These are phyloP conservation scores for Drepana arcuata DNA, from an alignment of 1,140 invertebrate genomes.

Conservation along the genomic window DNA sequence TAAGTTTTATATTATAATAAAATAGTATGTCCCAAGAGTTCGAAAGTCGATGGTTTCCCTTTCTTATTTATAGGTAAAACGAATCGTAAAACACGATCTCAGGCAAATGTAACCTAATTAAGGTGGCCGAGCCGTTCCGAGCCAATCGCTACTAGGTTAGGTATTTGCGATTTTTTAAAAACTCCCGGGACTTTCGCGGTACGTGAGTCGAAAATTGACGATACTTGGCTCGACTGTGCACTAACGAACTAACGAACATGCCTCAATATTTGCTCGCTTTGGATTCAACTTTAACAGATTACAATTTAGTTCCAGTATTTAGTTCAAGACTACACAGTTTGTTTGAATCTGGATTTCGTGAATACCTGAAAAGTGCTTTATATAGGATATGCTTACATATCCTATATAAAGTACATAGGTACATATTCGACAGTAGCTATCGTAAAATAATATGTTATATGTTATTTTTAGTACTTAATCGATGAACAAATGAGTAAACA, in stretches of 20 bases:
- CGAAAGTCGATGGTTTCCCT: background rate
- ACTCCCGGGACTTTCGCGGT: conserved; percentile 15
- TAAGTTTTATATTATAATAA: too few species aligned
- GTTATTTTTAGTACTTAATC: too few species aligned
- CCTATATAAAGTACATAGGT: too few species aligned
- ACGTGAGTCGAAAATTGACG: conserved; percentile 31
- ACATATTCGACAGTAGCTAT: too few species aligned
- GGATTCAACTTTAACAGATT: background rate
- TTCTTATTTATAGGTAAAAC: conserved; percentile 3
- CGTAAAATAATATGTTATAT: too few species aligned
- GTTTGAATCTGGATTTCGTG: too few species aligned
- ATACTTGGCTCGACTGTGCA: conserved; percentile 3
- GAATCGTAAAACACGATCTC: conserved; percentile 19
- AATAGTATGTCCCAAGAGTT: too few species aligned
- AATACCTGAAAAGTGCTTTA: too few species aligned
- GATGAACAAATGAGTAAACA: conserved; percentile 20
- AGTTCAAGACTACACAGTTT: too few species aligned
- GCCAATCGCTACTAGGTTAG: conserved; percentile 24
- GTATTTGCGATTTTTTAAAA: conserved; percentile 36
- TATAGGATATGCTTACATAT: too few species aligned
- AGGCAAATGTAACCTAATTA: conserved; percentile 42
- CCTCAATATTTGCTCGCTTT: conserved; percentile 1
- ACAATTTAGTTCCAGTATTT: background rate
- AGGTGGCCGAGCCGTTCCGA: conserved; percentile 22
- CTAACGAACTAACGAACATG: conserved; percentile 4